These are phyloP conservation scores for Drosophila lutescens DNA, from an alignment of 2,888 invertebrate species.

Conservation along the genomic window DNA sequence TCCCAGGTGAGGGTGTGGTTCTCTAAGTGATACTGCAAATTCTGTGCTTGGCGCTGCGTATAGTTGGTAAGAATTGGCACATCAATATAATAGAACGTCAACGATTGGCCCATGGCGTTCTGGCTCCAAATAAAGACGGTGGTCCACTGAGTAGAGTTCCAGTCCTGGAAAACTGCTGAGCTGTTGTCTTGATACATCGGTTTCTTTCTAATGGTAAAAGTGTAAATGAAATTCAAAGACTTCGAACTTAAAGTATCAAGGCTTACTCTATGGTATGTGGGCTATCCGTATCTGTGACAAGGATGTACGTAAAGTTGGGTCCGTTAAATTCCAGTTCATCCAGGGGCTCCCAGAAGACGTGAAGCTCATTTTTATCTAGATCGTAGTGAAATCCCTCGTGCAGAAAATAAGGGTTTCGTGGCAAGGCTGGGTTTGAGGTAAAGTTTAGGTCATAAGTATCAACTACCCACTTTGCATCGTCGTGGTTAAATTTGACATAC, in stretches of 20 bases:
- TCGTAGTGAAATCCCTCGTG: background rate
- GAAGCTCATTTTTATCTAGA: background rate
- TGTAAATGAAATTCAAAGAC: too few species aligned
- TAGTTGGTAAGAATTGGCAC: background rate
- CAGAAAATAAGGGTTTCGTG: too few species aligned
- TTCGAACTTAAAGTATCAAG: too few species aligned
- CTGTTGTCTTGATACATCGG: background rate
- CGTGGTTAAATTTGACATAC: too few species aligned
- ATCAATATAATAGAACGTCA: rapidly evolving
- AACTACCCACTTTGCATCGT: too few species aligned
- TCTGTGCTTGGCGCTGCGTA: background rate
- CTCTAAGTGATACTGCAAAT: background rate
- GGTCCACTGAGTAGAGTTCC: background rate
- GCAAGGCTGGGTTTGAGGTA: too few species aligned
- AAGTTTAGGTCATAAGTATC: too few species aligned
- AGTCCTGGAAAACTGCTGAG: background rate
- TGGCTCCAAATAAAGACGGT: constrained; percentile 1
- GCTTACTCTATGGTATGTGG: too few species aligned
- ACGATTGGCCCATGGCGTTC: background rate
- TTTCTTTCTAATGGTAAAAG: background rate
- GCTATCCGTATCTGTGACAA: background rate
- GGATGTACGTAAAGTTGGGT: background rate
- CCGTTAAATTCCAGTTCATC: background rate
- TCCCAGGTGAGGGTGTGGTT: too few species aligned
- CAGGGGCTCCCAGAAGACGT: background rate